Evolutionary conservation across 2,113 vertebrate species (phyloP).

Genomic region (Poecile atricapillus): DNA sequence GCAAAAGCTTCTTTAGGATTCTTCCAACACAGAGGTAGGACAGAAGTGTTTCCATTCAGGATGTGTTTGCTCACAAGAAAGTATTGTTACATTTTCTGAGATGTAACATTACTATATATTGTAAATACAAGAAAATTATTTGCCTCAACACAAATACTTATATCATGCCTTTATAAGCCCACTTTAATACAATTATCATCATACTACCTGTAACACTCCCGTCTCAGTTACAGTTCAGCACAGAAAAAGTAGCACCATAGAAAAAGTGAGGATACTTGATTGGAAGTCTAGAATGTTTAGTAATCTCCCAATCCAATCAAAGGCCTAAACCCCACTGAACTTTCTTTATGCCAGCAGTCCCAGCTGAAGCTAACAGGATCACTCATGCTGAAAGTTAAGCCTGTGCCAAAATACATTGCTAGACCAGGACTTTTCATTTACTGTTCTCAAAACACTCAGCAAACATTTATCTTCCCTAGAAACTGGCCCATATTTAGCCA

Average conservation of each 20-base stretch:
- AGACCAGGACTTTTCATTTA: not conserved
- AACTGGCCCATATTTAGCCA: not conserved
- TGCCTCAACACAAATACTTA: not conserved
- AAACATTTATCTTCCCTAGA: not conserved
- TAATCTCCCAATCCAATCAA: not conserved
- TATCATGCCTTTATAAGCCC: not conserved
- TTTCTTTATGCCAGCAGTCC: not conserved
- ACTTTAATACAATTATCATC: not conserved
- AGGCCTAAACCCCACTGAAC: not conserved
- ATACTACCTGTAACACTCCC: not conserved
- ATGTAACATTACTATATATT: not conserved
- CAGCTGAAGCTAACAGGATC: not conserved
- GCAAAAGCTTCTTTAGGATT: constrained; percentile 31
- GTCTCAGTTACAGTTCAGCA: not conserved
- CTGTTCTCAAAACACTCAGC: not conserved
- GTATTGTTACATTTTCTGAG: not conserved
- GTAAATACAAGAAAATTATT: not conserved
- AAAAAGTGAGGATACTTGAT: not conserved
- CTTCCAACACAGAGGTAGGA: not conserved
- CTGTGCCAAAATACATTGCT: not conserved
- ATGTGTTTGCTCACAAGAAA: not conserved
- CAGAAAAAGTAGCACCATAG: not conserved
- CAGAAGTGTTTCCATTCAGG: not conserved
- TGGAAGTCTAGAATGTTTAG: not conserved
- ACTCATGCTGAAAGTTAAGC: not conserved